These are phyloP conservation scores for Alouatta palliata DNA, from an alignment of 2,113 vertebrate species.

Conservation along the genomic window DNA sequence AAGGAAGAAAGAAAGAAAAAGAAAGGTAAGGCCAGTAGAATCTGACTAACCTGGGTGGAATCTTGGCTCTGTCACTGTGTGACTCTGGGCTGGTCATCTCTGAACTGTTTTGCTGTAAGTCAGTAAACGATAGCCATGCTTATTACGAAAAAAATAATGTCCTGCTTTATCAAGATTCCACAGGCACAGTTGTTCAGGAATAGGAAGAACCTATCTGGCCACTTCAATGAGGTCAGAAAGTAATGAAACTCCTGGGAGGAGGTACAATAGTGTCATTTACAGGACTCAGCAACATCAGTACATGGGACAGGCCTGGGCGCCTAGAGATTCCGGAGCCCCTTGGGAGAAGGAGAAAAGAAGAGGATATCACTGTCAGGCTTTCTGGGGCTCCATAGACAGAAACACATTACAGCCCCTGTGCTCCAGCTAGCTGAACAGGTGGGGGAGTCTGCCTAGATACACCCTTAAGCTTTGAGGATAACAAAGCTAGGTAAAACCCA, in stretches of 20 bases:
- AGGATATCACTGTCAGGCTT: not conserved
- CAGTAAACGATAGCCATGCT: not conserved
- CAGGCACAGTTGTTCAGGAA: not conserved
- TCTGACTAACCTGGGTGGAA: too few relatives aligned
- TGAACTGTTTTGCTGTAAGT: not conserved
- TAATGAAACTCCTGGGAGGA: not conserved
- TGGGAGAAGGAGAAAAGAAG: not conserved
- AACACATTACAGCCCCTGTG: not conserved
- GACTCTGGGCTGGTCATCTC: not conserved
- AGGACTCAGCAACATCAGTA: not conserved
- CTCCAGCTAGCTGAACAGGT: not conserved
- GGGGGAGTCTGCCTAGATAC: too few relatives aligned
- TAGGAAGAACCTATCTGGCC: not conserved
- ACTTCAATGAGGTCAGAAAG: not conserved
- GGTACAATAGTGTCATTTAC: not conserved
- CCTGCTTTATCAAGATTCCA: not conserved
- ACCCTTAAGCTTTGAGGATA: not conserved
- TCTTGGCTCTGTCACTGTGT: not conserved
- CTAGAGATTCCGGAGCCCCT: not conserved
- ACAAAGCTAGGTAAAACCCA: not conserved
- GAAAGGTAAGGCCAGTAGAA: not conserved
- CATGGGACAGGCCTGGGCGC: not conserved
- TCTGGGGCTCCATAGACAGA: not conserved
- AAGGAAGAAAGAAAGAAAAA: too few relatives aligned
- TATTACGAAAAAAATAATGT: not conserved